These are phyloP conservation scores for Tragelaphus buxtoni DNA, from an alignment of 2,113 vertebrate species.

Conservation along the genomic window DNA sequence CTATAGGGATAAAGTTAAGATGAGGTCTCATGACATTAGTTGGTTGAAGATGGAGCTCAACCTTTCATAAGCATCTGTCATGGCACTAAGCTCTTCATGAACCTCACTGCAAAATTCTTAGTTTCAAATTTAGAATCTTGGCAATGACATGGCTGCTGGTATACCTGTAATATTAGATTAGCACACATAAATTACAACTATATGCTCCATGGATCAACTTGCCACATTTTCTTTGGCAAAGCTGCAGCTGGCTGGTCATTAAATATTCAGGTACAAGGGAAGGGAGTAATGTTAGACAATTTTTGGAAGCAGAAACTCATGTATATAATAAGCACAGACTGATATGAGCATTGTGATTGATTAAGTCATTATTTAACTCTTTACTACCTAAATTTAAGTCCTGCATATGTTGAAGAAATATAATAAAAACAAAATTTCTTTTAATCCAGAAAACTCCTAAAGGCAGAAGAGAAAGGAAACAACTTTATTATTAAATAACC, in stretches of 20 bases:
- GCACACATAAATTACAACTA: neutral
- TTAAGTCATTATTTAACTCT: neutral
- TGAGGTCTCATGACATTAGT: neutral
- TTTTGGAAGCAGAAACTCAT: constrained; percentile 2
- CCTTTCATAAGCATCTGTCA: neutral
- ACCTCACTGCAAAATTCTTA: neutral
- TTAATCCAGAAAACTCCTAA: neutral
- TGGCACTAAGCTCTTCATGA: neutral
- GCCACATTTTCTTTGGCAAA: neutral
- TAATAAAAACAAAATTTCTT: constrained; percentile 5
- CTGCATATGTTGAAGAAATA: neutral
- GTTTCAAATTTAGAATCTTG: constrained; percentile 33
- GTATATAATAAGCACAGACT: neutral
- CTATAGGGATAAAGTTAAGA: neutral
- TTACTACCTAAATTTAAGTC: neutral
- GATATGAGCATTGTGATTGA: neutral
- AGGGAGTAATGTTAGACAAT: neutral
- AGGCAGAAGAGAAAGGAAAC: neutral
- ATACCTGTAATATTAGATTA: constrained; percentile 24
- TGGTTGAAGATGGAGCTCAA: neutral
- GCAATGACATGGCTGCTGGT: neutral
- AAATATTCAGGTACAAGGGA: neutral
- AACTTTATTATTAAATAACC: neutral
- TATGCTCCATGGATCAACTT: neutral
- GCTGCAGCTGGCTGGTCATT: constrained; percentile 31